Evolutionary conservation across 1,140 invertebrate genomes (phyloP).

Genomic region (Meloidogyne exigua): DNA sequence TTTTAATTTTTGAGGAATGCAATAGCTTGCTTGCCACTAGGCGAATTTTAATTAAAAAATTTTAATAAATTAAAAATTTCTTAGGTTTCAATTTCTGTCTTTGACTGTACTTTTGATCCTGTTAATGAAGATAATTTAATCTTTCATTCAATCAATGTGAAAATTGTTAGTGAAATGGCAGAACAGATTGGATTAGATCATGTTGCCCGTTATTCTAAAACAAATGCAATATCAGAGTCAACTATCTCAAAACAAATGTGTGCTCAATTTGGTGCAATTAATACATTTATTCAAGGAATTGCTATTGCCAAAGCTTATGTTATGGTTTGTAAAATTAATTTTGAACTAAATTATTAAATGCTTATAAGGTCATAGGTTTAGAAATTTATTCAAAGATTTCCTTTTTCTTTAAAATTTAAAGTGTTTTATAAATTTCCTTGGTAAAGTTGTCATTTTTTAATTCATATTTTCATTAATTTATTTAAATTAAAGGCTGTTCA

Average conservation of each 20-base stretch:
- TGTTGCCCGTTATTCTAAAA: conserved; percentile 41
- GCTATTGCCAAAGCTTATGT: conserved; percentile 36
- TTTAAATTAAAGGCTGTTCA: conserved; percentile 35
- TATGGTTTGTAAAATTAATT: conserved; percentile 25
- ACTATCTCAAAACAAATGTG: conserved; percentile 43
- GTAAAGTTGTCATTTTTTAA: too few species aligned
- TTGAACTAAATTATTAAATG: background rate
- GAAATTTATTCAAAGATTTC: too few species aligned
- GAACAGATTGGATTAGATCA: conserved; percentile 50
- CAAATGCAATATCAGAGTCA: conserved; percentile 33
- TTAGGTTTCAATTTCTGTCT: conserved; percentile 41
- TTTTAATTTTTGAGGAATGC: too few species aligned
- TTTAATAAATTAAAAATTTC: too few species aligned
- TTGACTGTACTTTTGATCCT: conserved; percentile 43
- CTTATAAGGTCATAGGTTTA: too few species aligned
- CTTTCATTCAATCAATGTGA: conserved; percentile 40
- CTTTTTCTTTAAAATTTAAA: too few species aligned
- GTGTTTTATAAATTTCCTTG: too few species aligned
- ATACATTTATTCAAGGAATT: conserved; percentile 39
- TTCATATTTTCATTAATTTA: too few species aligned
- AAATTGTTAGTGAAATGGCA: conserved; percentile 43
- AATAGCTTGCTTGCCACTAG: too few species aligned
- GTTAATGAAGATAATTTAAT: conserved; percentile 28
- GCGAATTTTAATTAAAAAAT: too few species aligned
- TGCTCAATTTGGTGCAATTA: conserved; percentile 43